phyloP scores from a whole-genome alignment of 2,888 invertebrate genomes.

The Gibbula magus region DNA sequence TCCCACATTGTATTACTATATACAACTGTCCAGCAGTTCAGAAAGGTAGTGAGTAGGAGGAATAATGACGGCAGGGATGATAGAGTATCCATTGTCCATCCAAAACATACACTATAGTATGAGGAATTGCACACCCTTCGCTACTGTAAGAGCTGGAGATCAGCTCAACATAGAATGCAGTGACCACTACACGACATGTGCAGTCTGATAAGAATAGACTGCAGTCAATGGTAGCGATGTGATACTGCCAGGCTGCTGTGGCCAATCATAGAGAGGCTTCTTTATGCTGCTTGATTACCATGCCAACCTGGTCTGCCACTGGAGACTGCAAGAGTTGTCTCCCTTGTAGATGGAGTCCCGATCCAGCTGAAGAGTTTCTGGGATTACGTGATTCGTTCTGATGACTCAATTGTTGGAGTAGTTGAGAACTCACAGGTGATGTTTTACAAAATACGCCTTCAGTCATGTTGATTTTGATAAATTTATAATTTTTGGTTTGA shows the following conservation, averaged over 20 bases:
- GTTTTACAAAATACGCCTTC: too few relatives aligned
- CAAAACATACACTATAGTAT: not conserved
- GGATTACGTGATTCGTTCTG: not conserved
- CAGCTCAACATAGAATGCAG: not conserved
- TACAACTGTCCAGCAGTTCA: conserved; percentile 20
- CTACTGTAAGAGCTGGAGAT: not conserved
- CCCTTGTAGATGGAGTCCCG: conserved; percentile 31
- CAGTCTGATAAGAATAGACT: conserved; percentile 30
- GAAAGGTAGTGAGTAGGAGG: not conserved
- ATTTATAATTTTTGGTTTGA: too few relatives aligned
- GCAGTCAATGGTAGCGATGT: not conserved
- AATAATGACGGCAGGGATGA: conserved; percentile 8
- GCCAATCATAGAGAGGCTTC: conserved; percentile 37
- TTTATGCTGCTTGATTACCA: conserved; percentile 37
- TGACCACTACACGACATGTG: conserved; percentile 19
- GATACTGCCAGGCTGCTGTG: conserved; percentile 32
- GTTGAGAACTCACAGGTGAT: too few relatives aligned
- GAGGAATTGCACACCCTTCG: not conserved
- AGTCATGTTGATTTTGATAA: too few relatives aligned
- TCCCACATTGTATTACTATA: conserved; percentile 34
- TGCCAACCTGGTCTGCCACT: conserved; percentile 33
- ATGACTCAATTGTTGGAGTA: too few relatives aligned
- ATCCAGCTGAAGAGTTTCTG: not conserved
- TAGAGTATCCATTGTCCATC: conserved; percentile 28
- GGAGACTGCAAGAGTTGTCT: conserved; percentile 33